A percentile compares a stretch with the other conserved stretches of the same genome.
Conservation (phyloP, 1,140 invertebrate genomes). For the Aphaenogaster floridana region DNA sequence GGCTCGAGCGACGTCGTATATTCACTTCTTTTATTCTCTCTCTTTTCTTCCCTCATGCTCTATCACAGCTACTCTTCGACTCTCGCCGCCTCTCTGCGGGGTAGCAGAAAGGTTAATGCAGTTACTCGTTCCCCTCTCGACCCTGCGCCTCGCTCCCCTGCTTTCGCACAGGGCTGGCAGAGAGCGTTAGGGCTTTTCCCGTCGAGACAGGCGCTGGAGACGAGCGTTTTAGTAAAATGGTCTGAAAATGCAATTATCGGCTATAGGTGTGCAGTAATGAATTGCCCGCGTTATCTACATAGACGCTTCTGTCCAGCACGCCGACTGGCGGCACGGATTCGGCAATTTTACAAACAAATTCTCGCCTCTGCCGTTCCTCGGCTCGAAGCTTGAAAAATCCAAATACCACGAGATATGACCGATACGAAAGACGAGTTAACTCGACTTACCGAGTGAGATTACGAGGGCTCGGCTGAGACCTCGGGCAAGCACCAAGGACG, state of each 20-base stretch:
- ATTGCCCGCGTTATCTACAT: constrained; percentile 82
- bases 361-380: background rate
- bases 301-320: constrained; percentile 37
- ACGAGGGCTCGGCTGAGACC: constrained; percentile 22
- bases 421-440: constrained; percentile 26
- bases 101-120: constrained; percentile 86
- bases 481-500: constrained; percentile 58
- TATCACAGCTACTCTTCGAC: constrained; percentile 40
- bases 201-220: constrained; percentile 78
- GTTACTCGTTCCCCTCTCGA: constrained; percentile 83
- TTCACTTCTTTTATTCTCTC: constrained; percentile 28
- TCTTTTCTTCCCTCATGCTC: constrained; percentile 27
- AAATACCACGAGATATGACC: background rate
- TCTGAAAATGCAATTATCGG: constrained; percentile 86
- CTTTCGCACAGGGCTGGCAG: constrained; percentile 74
- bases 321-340: constrained; percentile 18
- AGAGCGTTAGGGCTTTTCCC: constrained; percentile 80
- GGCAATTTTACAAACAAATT: constrained; percentile 15
- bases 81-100: constrained; percentile 72
- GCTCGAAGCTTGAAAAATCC: background rate
- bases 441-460: constrained; percentile 49
- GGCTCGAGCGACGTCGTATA: constrained; percentile 2
- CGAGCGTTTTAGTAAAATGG: constrained; percentile 85
- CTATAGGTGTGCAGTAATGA: constrained; percentile 85
- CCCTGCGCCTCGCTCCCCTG: constrained; percentile 39